These are phyloP conservation scores for Conus canariensis DNA, from an alignment of 2,888 invertebrate genomes.

Conservation along the genomic window DNA sequence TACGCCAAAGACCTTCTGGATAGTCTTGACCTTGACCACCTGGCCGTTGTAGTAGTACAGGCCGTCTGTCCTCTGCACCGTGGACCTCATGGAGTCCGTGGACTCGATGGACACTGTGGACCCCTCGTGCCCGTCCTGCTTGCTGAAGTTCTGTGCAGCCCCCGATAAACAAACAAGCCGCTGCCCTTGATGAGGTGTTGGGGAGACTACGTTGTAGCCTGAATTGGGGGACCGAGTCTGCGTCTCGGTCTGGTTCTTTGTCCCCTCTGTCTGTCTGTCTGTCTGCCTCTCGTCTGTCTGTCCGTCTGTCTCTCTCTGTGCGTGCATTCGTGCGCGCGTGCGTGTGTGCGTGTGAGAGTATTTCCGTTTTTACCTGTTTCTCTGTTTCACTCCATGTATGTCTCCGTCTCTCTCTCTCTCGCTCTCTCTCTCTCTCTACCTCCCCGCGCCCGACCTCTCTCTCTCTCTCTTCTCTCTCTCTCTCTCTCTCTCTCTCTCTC, in stretches of 20 bases:
- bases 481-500: no score
- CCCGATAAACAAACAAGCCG: no score
- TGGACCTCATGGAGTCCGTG: conserved; percentile 22
- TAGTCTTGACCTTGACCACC: conserved; percentile 90
- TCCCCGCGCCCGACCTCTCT: no score
- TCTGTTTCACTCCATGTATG: neutral
- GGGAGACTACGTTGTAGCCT: no score
- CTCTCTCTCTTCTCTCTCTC: no score
- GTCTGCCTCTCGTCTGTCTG: no score
- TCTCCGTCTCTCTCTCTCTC: neutral
- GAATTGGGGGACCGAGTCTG: no score
- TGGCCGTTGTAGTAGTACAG: conserved; percentile 58
- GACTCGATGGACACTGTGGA: conserved; percentile 28
- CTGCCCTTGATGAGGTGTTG: no score
- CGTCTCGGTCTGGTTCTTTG: no score
- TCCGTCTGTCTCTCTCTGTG: neutral
- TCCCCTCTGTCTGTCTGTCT: no score
- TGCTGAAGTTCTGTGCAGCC: neutral
- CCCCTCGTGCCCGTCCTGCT: neutral
- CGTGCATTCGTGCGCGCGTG: neutral
- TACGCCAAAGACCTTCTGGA: conserved; percentile 59
- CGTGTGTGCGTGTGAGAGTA: no score
- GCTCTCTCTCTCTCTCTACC: neutral
- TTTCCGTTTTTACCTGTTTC: neutral
- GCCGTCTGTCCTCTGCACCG: neutral